These are phyloP conservation scores for Hycleus cichorii DNA, from an alignment of 1,140 invertebrate genomes.

Conservation along the genomic window DNA sequence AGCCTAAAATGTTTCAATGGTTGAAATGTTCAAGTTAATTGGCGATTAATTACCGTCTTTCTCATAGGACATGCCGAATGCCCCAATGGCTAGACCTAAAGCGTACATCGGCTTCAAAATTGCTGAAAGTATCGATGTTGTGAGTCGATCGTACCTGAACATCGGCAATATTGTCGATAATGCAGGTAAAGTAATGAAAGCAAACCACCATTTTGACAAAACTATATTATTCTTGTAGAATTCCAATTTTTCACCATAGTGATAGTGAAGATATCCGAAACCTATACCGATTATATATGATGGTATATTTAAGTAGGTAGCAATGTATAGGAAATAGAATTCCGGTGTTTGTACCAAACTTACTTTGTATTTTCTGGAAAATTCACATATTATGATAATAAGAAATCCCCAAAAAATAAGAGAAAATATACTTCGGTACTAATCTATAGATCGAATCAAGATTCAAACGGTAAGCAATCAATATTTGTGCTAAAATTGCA, in stretches of 20 bases:
- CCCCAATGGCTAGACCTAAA: constrained; percentile 24
- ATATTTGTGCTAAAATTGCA: constrained; percentile 15
- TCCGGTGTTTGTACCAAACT: constrained; percentile 15
- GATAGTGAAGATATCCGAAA: constrained; percentile 21
- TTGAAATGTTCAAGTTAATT: no score
- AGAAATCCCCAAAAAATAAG: not conserved
- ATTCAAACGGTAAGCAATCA: constrained; percentile 16
- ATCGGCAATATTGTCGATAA: not conserved
- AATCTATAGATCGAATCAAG: constrained; percentile 22
- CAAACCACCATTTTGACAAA: constrained; percentile 1
- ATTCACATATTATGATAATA: no score
- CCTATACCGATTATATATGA: constrained; percentile 25
- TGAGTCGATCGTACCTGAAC: constrained; percentile 7
- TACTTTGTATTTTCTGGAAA: constrained; percentile 7
- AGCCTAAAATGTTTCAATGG: not conserved
- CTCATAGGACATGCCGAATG: constrained; percentile 20
- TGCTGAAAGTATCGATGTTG: constrained; percentile 15
- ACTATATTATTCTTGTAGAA: constrained; percentile 15
- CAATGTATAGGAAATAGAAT: constrained; percentile 20
- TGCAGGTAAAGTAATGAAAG: constrained; percentile 13
- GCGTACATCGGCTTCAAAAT: constrained; percentile 11
- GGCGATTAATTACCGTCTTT: constrained; percentile 2
- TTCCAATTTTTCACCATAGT: constrained; percentile 6
- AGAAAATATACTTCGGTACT: constrained; percentile 20
- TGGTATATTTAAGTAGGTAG: constrained; percentile 22